Evolutionary conservation across 2,888 invertebrate genomes (phyloP).

Genomic region (Callyntrura guangdongensis): DNA sequence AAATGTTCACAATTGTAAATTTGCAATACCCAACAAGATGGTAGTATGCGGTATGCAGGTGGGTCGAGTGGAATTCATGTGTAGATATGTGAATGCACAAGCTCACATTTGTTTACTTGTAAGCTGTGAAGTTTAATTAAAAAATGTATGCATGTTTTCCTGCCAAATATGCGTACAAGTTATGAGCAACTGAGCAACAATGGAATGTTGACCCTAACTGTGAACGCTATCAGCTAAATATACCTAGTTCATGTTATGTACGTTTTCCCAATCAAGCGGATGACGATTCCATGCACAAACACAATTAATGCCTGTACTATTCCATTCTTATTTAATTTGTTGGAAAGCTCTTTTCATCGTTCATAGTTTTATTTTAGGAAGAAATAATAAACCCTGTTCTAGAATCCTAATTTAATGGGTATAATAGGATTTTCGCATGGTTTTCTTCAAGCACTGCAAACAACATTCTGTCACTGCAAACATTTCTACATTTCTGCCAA

Average conservation of each 20-base stretch:
- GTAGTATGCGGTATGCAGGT: neutral
- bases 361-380: too few species aligned
- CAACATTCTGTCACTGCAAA: neutral
- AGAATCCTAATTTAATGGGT: conserved; percentile 75
- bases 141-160: conserved; percentile 1
- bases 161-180: neutral
- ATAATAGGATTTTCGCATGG: conserved; percentile 76
- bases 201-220: too few species aligned
- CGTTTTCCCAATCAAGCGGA: too few species aligned
- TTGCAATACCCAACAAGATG: neutral
- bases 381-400: conserved; percentile 9
- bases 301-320: too few species aligned
- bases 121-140: neutral
- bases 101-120: conserved; percentile 1
- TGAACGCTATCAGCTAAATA: too few species aligned
- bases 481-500: neutral
- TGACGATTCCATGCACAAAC: too few species aligned
- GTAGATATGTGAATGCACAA: too few species aligned
- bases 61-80: neutral
- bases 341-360: too few species aligned
- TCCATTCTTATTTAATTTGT: too few species aligned
- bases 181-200: too few species aligned
- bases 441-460: conserved; percentile 43
- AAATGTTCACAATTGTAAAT: neutral
- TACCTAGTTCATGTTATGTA: too few species aligned